Evolutionary conservation across 2,113 vertebrate genomes (phyloP).

Genomic region (Progne subis): DNA sequence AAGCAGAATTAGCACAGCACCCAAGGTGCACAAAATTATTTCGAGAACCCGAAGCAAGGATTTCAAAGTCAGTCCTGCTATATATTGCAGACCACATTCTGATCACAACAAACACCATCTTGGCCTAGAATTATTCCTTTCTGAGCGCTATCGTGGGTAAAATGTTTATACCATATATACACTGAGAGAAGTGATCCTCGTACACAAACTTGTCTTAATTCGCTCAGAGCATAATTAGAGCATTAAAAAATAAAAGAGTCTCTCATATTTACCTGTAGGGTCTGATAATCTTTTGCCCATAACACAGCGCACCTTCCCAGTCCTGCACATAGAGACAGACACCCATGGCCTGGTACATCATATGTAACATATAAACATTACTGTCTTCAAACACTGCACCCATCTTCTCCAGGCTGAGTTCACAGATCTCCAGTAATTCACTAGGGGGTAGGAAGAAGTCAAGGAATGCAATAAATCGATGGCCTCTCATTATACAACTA

Average conservation of each 20-base stretch:
- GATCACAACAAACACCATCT: neutral
- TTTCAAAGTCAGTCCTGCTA: neutral
- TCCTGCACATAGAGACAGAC: slow-evolving; percentile 89
- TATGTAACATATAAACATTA: slow-evolving; percentile 95
- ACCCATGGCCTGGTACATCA: slow-evolving; percentile 99
- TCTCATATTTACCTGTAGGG: slow-evolving; percentile 85
- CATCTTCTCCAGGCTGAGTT: slow-evolving; percentile 94
- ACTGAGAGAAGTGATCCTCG: neutral
- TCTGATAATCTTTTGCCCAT: slow-evolving; percentile 90
- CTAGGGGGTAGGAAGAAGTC: slow-evolving; percentile 83
- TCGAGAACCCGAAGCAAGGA: neutral
- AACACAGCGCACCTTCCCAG: slow-evolving; percentile 84
- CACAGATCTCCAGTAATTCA: slow-evolving; percentile 93
- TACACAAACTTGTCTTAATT: neutral
- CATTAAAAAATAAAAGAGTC: neutral
- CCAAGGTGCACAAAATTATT: neutral
- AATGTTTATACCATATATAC: neutral
- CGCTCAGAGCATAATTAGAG: neutral
- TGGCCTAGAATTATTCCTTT: neutral
- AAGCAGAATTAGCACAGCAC: neutral
- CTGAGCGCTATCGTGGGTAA: neutral
- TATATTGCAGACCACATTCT: neutral
- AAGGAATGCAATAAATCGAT: slow-evolving; percentile 69
- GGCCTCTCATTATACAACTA: neutral
- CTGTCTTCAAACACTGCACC: slow-evolving; percentile 84